Conservation (phyloP, 1,140 invertebrate genomes). For the Magallana ariakensis region DNA sequence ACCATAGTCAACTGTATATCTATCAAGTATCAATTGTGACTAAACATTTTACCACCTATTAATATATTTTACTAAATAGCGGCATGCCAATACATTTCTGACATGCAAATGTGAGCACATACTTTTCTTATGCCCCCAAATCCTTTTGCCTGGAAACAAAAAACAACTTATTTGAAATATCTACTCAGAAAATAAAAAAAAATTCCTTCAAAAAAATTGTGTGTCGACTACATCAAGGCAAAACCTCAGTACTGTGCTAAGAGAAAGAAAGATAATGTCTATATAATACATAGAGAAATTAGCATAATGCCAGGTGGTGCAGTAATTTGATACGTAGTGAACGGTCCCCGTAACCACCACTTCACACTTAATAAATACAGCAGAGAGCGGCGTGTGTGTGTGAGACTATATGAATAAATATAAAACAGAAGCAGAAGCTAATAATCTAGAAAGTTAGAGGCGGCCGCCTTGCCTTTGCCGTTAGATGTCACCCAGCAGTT, state of each 20-base stretch:
- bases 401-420: neutral
- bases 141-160: constrained; percentile 7
- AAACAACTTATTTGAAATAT: neutral
- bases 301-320: constrained; percentile 22
- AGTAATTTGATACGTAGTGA: constrained; percentile 23
- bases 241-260: neutral
- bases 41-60: neutral
- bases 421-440: constrained; percentile 18
- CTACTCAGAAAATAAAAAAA: neutral
- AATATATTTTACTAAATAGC: neutral
- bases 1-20: too few species aligned
- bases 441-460: constrained; percentile 25
- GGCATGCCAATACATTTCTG: neutral
- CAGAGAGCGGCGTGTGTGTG: neutral
- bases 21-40: too few species aligned
- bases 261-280: neutral
- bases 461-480: constrained; percentile 48
- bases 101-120: neutral
- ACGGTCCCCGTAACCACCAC: neutral
- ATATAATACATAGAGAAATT: neutral
- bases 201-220: neutral
- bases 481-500: constrained; percentile 49
- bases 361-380: constrained; percentile 7
- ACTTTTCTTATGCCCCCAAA: constrained; percentile 7
- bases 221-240: neutral